Evolutionary conservation across 2,113 vertebrate species (phyloP), one percentile per base, ranked within the genome.

Genomic region (Cololabis saira): DNA sequence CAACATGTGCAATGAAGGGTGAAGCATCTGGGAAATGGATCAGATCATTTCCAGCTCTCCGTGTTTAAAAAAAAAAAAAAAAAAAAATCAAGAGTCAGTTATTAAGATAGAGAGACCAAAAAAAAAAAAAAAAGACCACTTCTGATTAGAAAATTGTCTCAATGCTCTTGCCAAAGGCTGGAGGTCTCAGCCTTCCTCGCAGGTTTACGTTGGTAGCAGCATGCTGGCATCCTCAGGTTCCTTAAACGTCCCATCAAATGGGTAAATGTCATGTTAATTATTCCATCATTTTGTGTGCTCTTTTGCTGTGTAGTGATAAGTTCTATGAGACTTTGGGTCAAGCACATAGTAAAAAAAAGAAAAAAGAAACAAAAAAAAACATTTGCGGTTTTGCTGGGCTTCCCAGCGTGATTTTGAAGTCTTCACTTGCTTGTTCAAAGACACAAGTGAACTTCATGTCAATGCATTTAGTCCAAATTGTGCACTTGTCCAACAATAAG

Each of bases 211-310:
- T 37, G 33, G 33, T 37, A 37, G 33, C 33, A 79, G 69, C 61
- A 78, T 58, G 76, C 65, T 78, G 74, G 67, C 78, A 89, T 83
- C 78, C 87, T 91, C 87, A 91, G 87, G 86, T 81, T 86, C 72
- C 76, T 86, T 62, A 33, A n/a, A 52, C 81, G 85, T 83, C 58
- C 67, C 66, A 69, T 30, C 17, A 63, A 45, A 44, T 81, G 66
- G 73, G 33, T 37, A 37, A 37, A 37, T 37, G 33, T 37, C 27
- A 45, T 57, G 71, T 78, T 63, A 71, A 56, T 37, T 42, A 40
- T 61, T 66, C 57, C 24, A 37, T 37, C 33, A 37, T 11, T 37
- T 37, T 37, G 59, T 47, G 44, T 63, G 57, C 76, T 67, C 63
- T 67, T 82, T 68, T 87, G 87, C 85, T 79, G 78, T 80, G 73